Evolutionary conservation across 1,140 invertebrate species (phyloP).

Genomic region (Penaeus chinensis): DNA sequence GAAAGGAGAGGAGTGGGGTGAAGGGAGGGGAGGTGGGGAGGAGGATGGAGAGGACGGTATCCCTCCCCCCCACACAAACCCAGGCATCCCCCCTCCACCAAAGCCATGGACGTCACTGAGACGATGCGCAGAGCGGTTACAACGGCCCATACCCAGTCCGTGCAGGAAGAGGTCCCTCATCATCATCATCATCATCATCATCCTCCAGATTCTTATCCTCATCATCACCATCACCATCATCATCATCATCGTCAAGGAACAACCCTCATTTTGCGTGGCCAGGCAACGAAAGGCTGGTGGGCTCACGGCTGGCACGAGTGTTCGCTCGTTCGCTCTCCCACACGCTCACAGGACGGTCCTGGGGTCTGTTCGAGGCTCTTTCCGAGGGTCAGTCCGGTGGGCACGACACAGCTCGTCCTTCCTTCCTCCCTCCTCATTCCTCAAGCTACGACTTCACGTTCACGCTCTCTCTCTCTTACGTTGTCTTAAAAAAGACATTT

Average conservation of each 20-base stretch:
- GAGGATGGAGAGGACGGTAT: no score
- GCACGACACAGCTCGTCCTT: slow-evolving; percentile 43
- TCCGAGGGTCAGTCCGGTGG: background rate
- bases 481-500: slow-evolving; percentile 48
- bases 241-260: slow-evolving; percentile 14
- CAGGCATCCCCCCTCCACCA: slow-evolving; percentile 31
- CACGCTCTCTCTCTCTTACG: slow-evolving; percentile 42
- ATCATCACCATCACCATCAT: no score
- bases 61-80: no score
- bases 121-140: slow-evolving; percentile 37
- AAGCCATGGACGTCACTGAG: slow-evolving; percentile 11
- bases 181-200: no score
- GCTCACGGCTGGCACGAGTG: slow-evolving; percentile 25
- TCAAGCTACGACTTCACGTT: slow-evolving; percentile 42
- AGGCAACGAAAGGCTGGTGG: slow-evolving; percentile 40
- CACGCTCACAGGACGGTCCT: slow-evolving; percentile 22
- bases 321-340: slow-evolving; percentile 14
- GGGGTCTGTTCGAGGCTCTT: background rate
- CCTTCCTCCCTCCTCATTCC: slow-evolving; percentile 37
- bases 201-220: no score
- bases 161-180: slow-evolving; percentile 12
- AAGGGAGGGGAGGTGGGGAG: no score
- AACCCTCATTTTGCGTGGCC: slow-evolving; percentile 30
- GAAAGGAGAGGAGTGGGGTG: no score
- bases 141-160: slow-evolving; percentile 20